Conservation (phyloP, 2,797 vertebrate species). For the Semotilus atromaculatus region DNA sequence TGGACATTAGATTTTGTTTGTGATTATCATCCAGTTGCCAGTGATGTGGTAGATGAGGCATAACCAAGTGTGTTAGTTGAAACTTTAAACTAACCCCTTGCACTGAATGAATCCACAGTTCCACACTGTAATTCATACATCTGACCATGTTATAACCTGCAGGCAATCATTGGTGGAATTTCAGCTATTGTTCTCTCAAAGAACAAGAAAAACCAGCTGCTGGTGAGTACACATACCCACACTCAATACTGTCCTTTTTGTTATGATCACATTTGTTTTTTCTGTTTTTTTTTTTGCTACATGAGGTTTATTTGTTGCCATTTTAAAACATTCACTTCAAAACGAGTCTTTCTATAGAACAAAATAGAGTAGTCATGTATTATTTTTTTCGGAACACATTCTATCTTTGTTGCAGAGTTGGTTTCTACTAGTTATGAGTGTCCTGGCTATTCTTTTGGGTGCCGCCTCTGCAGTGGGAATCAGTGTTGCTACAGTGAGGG, state of each 20-base stretch:
- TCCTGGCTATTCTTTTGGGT: constrained; percentile 80
- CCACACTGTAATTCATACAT: constrained; percentile 9
- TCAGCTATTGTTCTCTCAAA: constrained; percentile 86
- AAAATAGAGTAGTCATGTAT: neutral
- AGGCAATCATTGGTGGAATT: constrained; percentile 81
- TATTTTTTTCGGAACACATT: neutral
- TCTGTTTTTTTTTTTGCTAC: neutral
- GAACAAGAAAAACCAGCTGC: constrained; percentile 75
- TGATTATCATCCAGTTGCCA: neutral
- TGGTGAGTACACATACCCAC: constrained; percentile 75
- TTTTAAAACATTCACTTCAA: neutral
- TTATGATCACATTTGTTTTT: neutral
- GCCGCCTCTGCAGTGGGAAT: constrained; percentile 78
- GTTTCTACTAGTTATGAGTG: constrained; percentile 80
- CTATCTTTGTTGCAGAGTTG: constrained; percentile 76
- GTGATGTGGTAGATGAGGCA: neutral
- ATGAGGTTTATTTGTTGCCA: neutral
- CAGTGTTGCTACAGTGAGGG: constrained; percentile 75
- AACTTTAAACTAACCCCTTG: neutral
- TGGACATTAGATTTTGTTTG: neutral
- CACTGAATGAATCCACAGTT: neutral
- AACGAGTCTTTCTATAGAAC: neutral
- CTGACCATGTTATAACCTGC: constrained; percentile 13
- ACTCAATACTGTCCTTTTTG: neutral
- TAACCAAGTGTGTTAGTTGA: neutral